Evolutionary conservation across 2,888 invertebrate genomes (phyloP), one percentile per base, ranked within the genome.

Genomic region (Lampropteryx suffumata): DNA sequence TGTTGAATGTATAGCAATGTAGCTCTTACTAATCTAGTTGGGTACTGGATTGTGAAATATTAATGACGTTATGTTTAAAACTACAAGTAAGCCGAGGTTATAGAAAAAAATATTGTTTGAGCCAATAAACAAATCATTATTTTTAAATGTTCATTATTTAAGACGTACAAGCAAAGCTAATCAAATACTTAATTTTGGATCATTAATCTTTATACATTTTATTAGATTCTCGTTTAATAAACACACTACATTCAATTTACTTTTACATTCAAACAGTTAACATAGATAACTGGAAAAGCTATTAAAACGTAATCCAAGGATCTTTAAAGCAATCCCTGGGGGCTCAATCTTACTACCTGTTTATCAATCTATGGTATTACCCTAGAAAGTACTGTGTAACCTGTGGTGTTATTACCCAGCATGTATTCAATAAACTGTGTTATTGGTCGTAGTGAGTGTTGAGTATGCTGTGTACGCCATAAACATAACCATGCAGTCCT

Each of bases 271-370:
- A 35, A 44, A 52, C 21, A 35, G 47, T 48, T 47, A 53, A 40
- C 45, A 14, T 24, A 46, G 32, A 36, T 52, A 53, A 39, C 48
- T 44, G 40, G 27, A 48, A 53, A 34, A 49, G 35, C 50, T 35
- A 55, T 55, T 55, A 50, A 46, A 56, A 52, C 52, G n/a, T 54
- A 54, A 58, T 58, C 43, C 50, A 52, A 59, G 58, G 59, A 57
- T 53, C 46, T 45, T 36, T 55, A 61, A 52, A 43, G 35, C 36
- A 42, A 35, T 32, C 39, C 50, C 50, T 27, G 27, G 44, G 36
- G 50, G 50, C 32, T 30, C 9, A 40, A 12, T 10, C 30, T 35
- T 39, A 28, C 11, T 39, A 41, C 32, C 29, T 47, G 17, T 28
- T 39, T 34, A 35, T 11, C 14, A 44, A 36, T 36, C 29, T 29